Evolutionary conservation across 2,888 invertebrate genomes (phyloP).

Genomic region (Yponomeuta sedellus): DNA sequence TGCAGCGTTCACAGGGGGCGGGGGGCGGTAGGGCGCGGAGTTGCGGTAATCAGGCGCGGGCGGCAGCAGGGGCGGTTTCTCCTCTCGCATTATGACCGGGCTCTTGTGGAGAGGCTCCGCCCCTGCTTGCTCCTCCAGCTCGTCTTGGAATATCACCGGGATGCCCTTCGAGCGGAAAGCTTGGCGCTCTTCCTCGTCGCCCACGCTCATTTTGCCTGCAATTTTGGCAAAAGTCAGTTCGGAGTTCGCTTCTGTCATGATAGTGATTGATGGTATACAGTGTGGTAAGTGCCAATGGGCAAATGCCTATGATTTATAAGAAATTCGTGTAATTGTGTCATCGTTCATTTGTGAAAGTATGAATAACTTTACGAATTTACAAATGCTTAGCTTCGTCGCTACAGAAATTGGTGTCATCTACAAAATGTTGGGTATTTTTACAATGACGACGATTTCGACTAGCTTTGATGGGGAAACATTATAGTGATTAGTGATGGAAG

Average conservation of each 20-base stretch:
- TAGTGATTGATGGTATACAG: neutral
- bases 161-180: constrained; percentile 90
- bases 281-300: neutral
- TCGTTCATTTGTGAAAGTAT: neutral
- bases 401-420: neutral
- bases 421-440: neutral
- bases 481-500: neutral
- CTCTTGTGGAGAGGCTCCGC: constrained; percentile 91
- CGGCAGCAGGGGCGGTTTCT: constrained; percentile 93
- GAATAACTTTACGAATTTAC: neutral
- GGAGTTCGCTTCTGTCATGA: neutral
- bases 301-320: neutral
- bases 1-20: constrained; percentile 87
- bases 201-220: constrained; percentile 81
- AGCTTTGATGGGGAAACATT: neutral
- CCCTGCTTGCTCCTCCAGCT: constrained; percentile 94
- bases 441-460: neutral
- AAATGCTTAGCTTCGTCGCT: neutral
- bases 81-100: constrained; percentile 95
- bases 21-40: constrained; percentile 91
- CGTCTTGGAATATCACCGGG: constrained; percentile 98
- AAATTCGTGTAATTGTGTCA: too few relatives aligned
- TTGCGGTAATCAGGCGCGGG: constrained; percentile 82
- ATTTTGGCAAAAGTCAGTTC: constrained; percentile 13
- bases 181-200: constrained; percentile 87